phyloP scores from a whole-genome alignment of 2,113 vertebrate genomes.

The Albula glossodonta region DNA sequence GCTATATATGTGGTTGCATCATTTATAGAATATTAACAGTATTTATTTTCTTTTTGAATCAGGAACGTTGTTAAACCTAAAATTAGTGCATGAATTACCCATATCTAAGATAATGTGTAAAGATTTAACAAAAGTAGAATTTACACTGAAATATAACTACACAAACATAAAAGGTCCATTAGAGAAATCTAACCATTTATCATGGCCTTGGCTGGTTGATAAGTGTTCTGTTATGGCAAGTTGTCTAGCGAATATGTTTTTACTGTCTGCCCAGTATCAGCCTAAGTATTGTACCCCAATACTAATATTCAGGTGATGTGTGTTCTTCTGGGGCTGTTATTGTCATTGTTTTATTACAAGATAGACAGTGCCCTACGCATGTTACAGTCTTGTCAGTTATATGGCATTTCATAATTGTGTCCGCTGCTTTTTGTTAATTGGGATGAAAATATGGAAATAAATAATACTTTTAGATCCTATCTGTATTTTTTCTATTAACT shows the following conservation, averaged over 20 bases:
- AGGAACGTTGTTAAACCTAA: neutral
- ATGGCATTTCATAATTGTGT: neutral
- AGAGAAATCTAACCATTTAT: neutral
- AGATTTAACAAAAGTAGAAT: neutral
- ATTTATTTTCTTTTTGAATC: neutral
- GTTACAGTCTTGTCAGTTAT: neutral
- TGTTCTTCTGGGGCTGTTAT: neutral
- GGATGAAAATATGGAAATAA: too few relatives aligned
- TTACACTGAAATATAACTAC: neutral
- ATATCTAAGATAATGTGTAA: neutral
- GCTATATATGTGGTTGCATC: neutral
- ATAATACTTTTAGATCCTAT: neutral
- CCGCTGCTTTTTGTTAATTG: neutral
- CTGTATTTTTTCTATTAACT: too few relatives aligned
- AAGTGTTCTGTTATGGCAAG: neutral
- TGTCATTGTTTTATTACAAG: neutral
- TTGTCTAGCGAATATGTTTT: neutral
- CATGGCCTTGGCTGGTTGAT: neutral
- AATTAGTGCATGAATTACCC: neutral
- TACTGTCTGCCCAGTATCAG: neutral
- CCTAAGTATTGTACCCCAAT: neutral
- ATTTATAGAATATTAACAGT: neutral
- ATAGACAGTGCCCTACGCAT: neutral
- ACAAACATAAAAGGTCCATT: too few relatives aligned
- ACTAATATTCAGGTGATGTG: neutral